Percentiles rank a stretch among this genome's conserved stretches.
Conservation (phyloP, 1,140 invertebrate species). For the Lepidurus packardi region DNA sequence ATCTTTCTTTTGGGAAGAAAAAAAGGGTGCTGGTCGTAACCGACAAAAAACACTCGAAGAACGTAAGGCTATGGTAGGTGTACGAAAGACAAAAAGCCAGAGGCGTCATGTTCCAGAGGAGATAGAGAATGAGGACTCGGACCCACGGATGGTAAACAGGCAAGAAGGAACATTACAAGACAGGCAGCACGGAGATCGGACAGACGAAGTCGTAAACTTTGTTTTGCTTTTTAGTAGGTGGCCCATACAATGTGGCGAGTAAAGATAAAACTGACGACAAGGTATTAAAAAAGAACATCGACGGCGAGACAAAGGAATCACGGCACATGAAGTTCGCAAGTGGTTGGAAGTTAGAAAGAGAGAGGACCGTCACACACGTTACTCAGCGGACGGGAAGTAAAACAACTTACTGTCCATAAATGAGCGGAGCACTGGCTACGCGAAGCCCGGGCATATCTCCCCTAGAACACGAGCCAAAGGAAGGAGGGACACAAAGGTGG, state of each 20-base stretch:
- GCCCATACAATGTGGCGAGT: neutral
- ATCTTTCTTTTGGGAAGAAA: neutral
- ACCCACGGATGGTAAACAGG: conserved; percentile 5
- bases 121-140: conserved; percentile 17
- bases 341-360: neutral
- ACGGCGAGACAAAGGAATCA: conserved; percentile 29
- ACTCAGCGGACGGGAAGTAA: neutral
- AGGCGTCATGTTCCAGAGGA: conserved; percentile 20
- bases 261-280: conserved; percentile 13
- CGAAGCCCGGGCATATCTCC: conserved; percentile 33
- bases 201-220: conserved; percentile 3
- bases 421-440: conserved; percentile 24
- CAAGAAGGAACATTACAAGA: neutral
- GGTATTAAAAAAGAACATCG: neutral
- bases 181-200: conserved; percentile 12
- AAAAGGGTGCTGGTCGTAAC: neutral
- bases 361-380: conserved; percentile 1
- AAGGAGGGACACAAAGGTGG: neutral
- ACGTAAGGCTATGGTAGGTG: neutral
- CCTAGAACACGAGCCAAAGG: conserved; percentile 24
- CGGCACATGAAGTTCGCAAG: neutral
- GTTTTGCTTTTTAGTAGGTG: neutral
- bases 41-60: conserved; percentile 10
- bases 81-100: neutral
- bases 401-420: conserved; percentile 33